phyloP scores from a whole-genome alignment of 2,888 invertebrate species.

The Pheosia tremula region DNA sequence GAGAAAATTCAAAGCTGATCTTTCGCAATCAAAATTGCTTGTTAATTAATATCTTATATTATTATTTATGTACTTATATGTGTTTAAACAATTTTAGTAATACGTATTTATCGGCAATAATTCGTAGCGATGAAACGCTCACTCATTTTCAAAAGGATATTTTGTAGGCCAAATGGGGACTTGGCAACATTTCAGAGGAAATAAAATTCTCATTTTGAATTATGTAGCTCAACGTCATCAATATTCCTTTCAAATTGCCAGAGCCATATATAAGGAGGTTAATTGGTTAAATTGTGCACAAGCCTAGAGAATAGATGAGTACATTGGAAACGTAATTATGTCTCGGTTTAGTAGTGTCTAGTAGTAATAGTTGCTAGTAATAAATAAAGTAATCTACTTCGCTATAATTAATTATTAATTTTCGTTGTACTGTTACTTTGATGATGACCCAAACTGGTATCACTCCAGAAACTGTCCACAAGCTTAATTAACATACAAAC shows the following conservation, averaged over 20 bases:
- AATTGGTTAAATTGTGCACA: conserved; percentile 6
- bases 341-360: too few species aligned
- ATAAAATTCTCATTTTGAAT: conserved; percentile 40
- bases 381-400: too few species aligned
- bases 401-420: too few species aligned
- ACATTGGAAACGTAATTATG: neutral
- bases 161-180: conserved; percentile 38
- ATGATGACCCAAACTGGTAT: too few species aligned
- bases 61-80: too few species aligned
- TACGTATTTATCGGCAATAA: neutral
- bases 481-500: neutral
- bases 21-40: too few species aligned
- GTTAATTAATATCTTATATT: too few species aligned
- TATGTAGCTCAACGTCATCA: conserved; percentile 29
- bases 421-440: too few species aligned
- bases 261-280: neutral
- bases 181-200: conserved; percentile 43
- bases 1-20: neutral
- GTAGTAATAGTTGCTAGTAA: too few species aligned
- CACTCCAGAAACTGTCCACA: neutral
- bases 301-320: neutral
- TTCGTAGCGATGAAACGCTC: conserved; percentile 14
- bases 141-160: conserved; percentile 38
- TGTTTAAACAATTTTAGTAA: neutral
- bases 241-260: conserved; percentile 30